Base-by-base conservation (phyloP, 2,888 invertebrate species). In the Brenthis hecate region DNA sequence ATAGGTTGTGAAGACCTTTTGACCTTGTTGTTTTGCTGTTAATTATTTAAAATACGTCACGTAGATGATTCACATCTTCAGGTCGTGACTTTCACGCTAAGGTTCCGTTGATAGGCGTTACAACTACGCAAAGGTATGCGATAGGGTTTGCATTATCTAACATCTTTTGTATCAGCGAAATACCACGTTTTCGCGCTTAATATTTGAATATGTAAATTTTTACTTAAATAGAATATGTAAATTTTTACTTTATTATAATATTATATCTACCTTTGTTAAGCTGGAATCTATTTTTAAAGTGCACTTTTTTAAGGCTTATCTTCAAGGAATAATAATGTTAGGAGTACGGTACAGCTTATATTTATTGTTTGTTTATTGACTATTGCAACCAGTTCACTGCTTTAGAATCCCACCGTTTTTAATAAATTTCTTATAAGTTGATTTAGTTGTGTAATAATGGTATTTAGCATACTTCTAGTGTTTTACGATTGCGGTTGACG, bases 401-500 rank as follows among this genome's bases (percentile, higher is more conserved):
- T 36, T 36, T 36, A 36, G 8, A 36, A 36, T 36, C 8, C 8
- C 8, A 36, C 36, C 36, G 8, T 36, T 36, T 36, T 36, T 36
- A 36, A 6, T 2, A 43, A 51, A 61, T 23, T 57, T 13, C n/a
- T 57, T 57, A 36, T 19, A 14, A 53, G 16, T 61, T 14, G 8
- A 62, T 5, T 2, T 14, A 14, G 14, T 47, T n/a, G n/a, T 55
- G 23, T 65, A 56, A 62, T 62, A 60, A 50, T 14, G 5, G 5
- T 48, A 60, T 48, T 60, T 60, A 60, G 48, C 28, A 58, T 48
- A 60, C 48, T 60, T 50, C 48, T 23, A 50, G 58, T 60, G 48
- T 60, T 50, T 60, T 60, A 56, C 48, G 61, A 66, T 76, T 76
- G 76, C 76, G 73, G 81, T 82, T 82, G 85, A 85, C 83, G 81